Evolutionary conservation across 2,113 vertebrate species (phyloP), one percentile per base, ranked within the genome.

Genomic region (Shinisaurus crocodilurus): DNA sequence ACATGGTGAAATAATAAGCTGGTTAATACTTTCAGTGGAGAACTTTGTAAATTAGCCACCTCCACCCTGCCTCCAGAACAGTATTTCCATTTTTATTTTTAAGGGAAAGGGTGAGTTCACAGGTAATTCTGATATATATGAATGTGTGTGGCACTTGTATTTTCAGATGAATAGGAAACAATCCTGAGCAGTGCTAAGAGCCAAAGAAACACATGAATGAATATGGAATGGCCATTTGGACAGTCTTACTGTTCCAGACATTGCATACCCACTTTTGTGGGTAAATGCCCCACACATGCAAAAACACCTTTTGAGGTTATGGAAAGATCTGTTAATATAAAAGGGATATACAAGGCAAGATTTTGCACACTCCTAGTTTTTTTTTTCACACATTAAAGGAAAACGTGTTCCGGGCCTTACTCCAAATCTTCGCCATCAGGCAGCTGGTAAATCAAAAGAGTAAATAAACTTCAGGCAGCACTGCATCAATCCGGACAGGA

Each of bases 391-490:
- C 32, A n/a, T n/a, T 10, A 27, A 70, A 37, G 60, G 1, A 27
- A 65, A 27, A 57, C 2, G 13, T 54, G 65, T 84, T 89, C 87
- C 65, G 9, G 16, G 48, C 15, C 82, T 70, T 93, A 6, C 0
- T 27, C 40, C 88, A 75, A 67, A 48, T 92, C n/a, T 88, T 2
- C 8, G n/a, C 37, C 84, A 48, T 0, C 82, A 90, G 91, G 79
- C 77, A 86, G 63, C 40, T 7, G 83, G 4, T n/a, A 81, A 90
- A 1, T 57, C 81, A 75, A 10, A n/a, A 1, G 16, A 88, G 12
- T 93, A 87, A 89, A 82, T 37, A 86, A 8, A 76, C 3, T 87
- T 79, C 6, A 0, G 13, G 81, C 82, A 16, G 0, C 0, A 60
- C 6, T 70, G 0, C 50, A 80, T 85, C 92, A 92, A 86, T 0